Base-by-base conservation (phyloP, 2,888 invertebrate species). In the Cephus runcator region DNA sequence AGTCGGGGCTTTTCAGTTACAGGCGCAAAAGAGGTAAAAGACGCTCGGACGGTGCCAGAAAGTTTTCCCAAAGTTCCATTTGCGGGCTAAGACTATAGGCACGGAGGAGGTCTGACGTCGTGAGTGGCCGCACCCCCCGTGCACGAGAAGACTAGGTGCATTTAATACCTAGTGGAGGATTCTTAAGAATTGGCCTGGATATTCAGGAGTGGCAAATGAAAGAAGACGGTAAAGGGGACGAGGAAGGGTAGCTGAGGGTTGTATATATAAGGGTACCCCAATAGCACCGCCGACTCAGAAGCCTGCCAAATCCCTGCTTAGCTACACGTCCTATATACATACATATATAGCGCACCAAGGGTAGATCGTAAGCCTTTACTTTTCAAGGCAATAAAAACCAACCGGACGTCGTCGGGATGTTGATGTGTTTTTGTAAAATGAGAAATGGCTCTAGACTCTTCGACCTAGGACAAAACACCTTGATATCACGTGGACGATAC, bases 31-130 rank as follows among this genome's bases (percentile, higher is more conserved):
- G 34, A 31, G 71, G 81, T 78, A 77, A 81, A 81, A 80, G 77
- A 77, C 80, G 75, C 56, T 68, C 77, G 56, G 75, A 23, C 75
- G 69, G 79, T 87, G 90, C 90, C 90, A 90, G 89, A 88, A 90
- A 90, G 84, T 90, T 90, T 86, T 82, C 75, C 77, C 86, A 78
- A 90, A 90, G 88, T 89, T 87, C 88, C 88, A 88, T 90, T 90
- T 86, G 83, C 83, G 85, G 83, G 86, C 86, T 87, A 75, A 83
- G 83, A 83, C 83, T 81, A 56, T 9, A 79, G 82, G 73, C 79
- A 75, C 78, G 78, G 80, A 79, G 79, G 31, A 75, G 69, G n/a
- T 68, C 75, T 73, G 76, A 76, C 78, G 69, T 76, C 34, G 73
- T 75, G n/a, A 23, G 71, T 31, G 15, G 31, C 15, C 15, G 31